A percentile compares a stretch with the other conserved stretches of the same genome.
These are phyloP conservation scores for Micromys minutus DNA, from an alignment of 2,113 vertebrate species.

Conservation along the genomic window DNA sequence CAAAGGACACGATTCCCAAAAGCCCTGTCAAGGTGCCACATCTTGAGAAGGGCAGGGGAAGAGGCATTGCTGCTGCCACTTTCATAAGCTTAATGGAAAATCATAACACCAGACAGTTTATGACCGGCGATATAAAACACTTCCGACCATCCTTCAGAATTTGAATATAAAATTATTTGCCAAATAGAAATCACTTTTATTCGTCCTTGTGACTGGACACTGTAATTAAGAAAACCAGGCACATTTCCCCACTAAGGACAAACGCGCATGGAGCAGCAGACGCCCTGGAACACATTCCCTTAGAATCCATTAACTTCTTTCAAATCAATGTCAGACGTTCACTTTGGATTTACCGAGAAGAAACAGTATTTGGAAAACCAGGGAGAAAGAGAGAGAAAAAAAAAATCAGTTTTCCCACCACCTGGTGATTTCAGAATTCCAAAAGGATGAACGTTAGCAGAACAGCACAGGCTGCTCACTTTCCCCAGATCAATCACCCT, in stretches of 20 bases:
- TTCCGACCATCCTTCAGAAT: conserved; percentile 66
- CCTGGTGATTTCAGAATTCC: conserved; percentile 81
- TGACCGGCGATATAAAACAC: conserved; percentile 45
- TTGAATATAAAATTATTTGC: conserved; percentile 67
- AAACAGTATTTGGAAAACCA: conserved; percentile 47
- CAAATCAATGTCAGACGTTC: conserved; percentile 87
- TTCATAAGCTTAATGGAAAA: conserved; percentile 72
- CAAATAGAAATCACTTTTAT: conserved; percentile 68
- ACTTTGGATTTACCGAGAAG: conserved; percentile 61
- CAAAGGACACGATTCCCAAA: conserved; percentile 44
- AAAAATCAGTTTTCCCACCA: conserved; percentile 85
- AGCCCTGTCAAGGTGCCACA: conserved; percentile 39
- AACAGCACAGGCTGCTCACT: conserved; percentile 67
- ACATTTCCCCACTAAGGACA: conserved; percentile 64
- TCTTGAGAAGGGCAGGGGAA: conserved; percentile 47
- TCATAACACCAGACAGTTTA: conserved; percentile 47
- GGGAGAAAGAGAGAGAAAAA: neutral
- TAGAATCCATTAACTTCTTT: conserved; percentile 83
- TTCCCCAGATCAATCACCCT: conserved; percentile 65
- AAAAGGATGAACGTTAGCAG: conserved; percentile 75
- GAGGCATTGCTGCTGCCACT: conserved; percentile 56
- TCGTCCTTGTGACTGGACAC: conserved; percentile 62
- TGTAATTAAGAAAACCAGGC: conserved; percentile 71
- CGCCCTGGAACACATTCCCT: conserved; percentile 41
- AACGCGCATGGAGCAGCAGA: conserved; percentile 51